Conservation (phyloP, 2,113 vertebrate species). For the Turnix velox region DNA sequence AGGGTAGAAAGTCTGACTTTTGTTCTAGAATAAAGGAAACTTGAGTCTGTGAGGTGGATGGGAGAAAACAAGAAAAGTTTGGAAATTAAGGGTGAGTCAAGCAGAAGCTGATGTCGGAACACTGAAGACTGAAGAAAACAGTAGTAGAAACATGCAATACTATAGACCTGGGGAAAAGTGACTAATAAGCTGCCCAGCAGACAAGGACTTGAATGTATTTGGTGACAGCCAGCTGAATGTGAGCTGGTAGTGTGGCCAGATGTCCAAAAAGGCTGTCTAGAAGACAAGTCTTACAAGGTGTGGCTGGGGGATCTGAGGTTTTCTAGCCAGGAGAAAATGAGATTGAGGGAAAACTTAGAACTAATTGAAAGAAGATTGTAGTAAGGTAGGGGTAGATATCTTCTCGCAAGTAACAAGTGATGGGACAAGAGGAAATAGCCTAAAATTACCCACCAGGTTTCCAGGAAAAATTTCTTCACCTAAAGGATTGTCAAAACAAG, state of each 20-base stretch:
- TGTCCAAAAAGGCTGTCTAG: neutral
- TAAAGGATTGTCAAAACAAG: neutral
- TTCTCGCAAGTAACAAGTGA: neutral
- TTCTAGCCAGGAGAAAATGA: neutral
- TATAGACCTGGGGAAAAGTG: neutral
- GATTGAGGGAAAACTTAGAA: neutral
- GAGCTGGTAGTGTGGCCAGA: neutral
- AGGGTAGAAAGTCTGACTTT: neutral
- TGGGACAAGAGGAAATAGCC: neutral
- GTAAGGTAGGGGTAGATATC: rapidly evolving
- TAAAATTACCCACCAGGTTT: neutral
- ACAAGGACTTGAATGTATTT: neutral
- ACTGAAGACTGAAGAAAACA: neutral
- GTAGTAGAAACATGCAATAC: rapidly evolving
- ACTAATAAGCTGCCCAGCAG: rapidly evolving
- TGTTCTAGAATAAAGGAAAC: neutral
- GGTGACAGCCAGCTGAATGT: rapidly evolving
- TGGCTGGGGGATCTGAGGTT: rapidly evolving
- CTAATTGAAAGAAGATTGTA: neutral
- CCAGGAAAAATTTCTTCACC: neutral
- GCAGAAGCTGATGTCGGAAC: neutral
- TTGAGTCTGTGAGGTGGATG: neutral
- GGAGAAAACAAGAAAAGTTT: neutral
- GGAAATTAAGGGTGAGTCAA: neutral
- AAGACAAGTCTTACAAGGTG: neutral